Base-by-base conservation (phyloP, 2,888 invertebrate species). In the Mongoloraphidia duomilia region DNA sequence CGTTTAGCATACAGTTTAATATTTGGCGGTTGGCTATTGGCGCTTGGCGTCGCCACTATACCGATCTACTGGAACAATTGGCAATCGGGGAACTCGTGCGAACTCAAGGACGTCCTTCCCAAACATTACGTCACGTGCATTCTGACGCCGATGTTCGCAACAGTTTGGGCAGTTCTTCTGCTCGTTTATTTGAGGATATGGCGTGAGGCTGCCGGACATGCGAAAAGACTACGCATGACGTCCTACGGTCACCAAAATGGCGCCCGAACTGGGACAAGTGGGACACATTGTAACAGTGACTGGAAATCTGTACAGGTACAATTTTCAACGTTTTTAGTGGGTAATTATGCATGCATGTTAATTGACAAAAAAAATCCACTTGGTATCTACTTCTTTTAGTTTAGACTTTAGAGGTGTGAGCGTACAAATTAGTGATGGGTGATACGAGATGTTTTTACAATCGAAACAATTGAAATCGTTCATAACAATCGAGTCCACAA, bases 41-140 rank as follows among this genome's bases (percentile, higher is more conserved):
- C 85, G 1, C 70, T 80, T 33, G 68, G 75, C 53, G 70, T 85
- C 53, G 80, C 84, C 53, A 74, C 76, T 49, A 75, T 84, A 49
- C 84, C 85, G 1, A 71, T 83, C 54, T 82, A 84, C 65, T 87
- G 85, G 85, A 87, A 88, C 66, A 77, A 78, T 55, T 88, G 82
- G 80, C 11, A 33, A 4, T 71, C 71, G 9, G 74, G 74, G 10
- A 61, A 70, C 49, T 64, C 71, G 39, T 86, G 86, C 62, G 82
- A 84, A 63, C 75, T 85, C 64, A 78, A 82, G 56, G 72, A 79
- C 63, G 77, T 84, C 52, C 60, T 79, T 37, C 65, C 69, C 6
- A 56, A 58, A n/a, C 59, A 61, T 49, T 70, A 68, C 54, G 61
- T 68, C 40, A 66, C 62, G 45, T 66, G 63, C 48, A 63, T 79